Evolutionary conservation across 2,888 invertebrate genomes (phyloP).

Genomic region (Leptogaster cylindrica): DNA sequence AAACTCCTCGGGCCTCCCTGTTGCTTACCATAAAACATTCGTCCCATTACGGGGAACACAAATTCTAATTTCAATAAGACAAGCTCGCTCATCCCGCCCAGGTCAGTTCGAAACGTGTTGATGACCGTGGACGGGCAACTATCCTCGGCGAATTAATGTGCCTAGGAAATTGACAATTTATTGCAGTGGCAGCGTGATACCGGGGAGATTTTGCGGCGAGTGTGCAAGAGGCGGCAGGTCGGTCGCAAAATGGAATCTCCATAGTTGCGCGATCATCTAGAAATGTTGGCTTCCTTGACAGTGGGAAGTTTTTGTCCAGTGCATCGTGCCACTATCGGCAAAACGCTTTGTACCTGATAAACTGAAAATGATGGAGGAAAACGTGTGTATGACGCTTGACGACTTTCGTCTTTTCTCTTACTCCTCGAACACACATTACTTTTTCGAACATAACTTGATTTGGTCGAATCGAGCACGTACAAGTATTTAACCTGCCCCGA

Average conservation of each 20-base stretch:
- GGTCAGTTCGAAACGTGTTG: constrained; percentile 1
- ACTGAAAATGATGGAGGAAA: constrained; percentile 1
- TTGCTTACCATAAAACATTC: constrained; percentile 19
- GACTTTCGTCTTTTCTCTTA: too few species aligned
- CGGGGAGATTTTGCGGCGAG: not conserved
- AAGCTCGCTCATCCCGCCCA: not conserved
- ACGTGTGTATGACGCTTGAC: constrained; percentile 12
- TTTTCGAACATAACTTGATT: constrained; percentile 20
- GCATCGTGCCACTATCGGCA: constrained; percentile 36
- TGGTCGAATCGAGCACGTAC: constrained; percentile 26
- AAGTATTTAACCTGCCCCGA: constrained; percentile 37
- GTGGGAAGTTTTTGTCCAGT: constrained; percentile 40
- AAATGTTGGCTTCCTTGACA: constrained; percentile 41
- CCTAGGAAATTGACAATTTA: constrained; percentile 51
- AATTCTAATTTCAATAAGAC: constrained; percentile 32
- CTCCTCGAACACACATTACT: constrained; percentile 7
- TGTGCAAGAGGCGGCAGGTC: not conserved
- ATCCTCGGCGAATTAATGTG: constrained; percentile 50
- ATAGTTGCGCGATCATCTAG: not conserved
- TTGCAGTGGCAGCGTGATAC: constrained; percentile 42
- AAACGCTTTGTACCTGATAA: constrained; percentile 33
- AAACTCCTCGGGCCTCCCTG: too few species aligned
- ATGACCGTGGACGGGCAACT: constrained; percentile 45
- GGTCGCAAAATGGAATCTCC: too few species aligned
- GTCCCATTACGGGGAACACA: constrained; percentile 21